These are phyloP conservation scores for Eidolon dupreanum DNA, from an alignment of 2,797 vertebrate genomes.

Conservation along the genomic window DNA sequence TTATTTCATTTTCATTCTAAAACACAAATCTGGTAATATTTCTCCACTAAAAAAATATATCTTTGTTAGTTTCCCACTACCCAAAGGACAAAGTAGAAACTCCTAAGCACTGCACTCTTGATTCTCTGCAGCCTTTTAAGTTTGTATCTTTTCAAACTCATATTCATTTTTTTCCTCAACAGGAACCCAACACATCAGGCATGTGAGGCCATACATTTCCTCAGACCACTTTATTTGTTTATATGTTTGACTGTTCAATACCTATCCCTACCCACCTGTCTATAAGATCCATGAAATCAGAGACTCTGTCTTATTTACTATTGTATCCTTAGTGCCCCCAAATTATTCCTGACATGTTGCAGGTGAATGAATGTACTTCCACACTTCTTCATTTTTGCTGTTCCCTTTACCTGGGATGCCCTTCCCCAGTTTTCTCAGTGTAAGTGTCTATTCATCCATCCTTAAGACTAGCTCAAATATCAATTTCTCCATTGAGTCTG, in stretches of 20 bases:
- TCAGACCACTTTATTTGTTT: neutral
- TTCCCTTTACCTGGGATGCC: neutral
- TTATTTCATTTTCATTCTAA: constrained; percentile 42
- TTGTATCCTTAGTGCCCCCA: neutral
- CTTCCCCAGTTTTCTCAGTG: neutral
- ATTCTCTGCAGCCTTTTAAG: neutral
- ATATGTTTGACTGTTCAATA: neutral
- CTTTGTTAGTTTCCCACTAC: neutral
- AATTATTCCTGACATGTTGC: neutral
- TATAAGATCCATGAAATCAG: neutral
- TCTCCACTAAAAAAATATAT: neutral
- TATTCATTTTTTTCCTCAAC: neutral
- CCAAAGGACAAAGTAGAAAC: neutral
- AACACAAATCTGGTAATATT: neutral
- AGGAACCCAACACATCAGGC: too few species aligned
- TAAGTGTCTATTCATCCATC: neutral
- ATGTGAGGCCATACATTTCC: neutral
- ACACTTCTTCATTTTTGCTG: neutral
- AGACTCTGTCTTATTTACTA: neutral
- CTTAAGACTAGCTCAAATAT: neutral
- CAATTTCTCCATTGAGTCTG: neutral
- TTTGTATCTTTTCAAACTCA: neutral
- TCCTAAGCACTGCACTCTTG: neutral
- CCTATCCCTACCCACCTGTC: neutral
- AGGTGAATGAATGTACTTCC: neutral